Conservation (phyloP, 2,888 invertebrate genomes). For the Epirrhoe tristata region DNA sequence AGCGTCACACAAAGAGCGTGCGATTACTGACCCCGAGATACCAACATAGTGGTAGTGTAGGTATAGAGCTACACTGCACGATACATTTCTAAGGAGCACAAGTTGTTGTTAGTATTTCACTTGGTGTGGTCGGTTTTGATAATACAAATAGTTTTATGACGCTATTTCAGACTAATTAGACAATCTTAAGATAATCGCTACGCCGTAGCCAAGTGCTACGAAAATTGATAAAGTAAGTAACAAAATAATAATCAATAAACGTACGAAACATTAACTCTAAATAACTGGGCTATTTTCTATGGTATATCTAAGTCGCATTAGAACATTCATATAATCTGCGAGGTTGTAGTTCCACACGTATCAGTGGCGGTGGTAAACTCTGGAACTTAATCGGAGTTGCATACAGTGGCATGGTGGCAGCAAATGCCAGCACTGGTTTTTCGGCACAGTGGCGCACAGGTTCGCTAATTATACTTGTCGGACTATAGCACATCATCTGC, state of each 20-base stretch:
- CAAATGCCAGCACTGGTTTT: too few relatives aligned
- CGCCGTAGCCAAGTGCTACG: constrained; percentile 29
- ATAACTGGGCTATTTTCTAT: background rate
- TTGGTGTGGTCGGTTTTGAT: background rate
- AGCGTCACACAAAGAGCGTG: constrained; percentile 50
- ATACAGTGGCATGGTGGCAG: too few relatives aligned
- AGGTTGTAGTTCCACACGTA: too few relatives aligned
- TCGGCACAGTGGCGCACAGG: too few relatives aligned
- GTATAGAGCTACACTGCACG: background rate
- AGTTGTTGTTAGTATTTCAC: constrained; percentile 12
- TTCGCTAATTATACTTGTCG: too few relatives aligned
- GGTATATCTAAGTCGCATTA: too few relatives aligned
- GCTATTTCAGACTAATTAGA: background rate
- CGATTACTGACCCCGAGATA: constrained; percentile 55
- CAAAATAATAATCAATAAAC: too few relatives aligned
- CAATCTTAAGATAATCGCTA: constrained; percentile 9
- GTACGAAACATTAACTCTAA: background rate
- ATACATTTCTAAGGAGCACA: constrained; percentile 4
- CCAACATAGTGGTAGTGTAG: background rate
- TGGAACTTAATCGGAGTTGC: too few relatives aligned
- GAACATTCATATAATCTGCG: too few relatives aligned
- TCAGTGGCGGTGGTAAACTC: too few relatives aligned
- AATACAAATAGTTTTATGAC: background rate
- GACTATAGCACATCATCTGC: background rate
- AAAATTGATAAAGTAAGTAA: background rate